phyloP scores from a whole-genome alignment of 1,140 invertebrate genomes.

The Tribolium madens region DNA sequence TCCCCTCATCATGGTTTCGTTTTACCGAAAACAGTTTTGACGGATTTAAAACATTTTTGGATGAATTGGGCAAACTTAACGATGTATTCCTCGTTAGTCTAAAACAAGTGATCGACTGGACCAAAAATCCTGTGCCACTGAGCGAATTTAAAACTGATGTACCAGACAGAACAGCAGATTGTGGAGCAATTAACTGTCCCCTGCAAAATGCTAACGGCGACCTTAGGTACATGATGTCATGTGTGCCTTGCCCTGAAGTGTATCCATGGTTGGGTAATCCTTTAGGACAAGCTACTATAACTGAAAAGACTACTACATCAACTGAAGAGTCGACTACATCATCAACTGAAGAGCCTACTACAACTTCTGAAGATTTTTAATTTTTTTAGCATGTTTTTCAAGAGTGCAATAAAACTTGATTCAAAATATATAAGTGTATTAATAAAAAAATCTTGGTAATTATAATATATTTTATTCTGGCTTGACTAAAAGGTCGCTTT shows the following conservation, averaged over 20 bases:
- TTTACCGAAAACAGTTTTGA: slow-evolving; percentile 44
- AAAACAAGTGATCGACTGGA: slow-evolving; percentile 57
- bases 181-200: slow-evolving; percentile 59
- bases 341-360: not conserved
- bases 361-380: no score
- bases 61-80: slow-evolving; percentile 42
- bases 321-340: not conserved
- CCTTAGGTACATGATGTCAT: slow-evolving; percentile 65
- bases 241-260: slow-evolving; percentile 64
- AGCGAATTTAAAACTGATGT: slow-evolving; percentile 48
- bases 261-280: slow-evolving; percentile 68
- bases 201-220: slow-evolving; percentile 62
- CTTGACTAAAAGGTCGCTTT: not conserved
- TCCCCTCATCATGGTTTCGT: slow-evolving; percentile 54
- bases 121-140: slow-evolving; percentile 53
- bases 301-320: not conserved
- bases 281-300: slow-evolving; percentile 53
- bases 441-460: not conserved
- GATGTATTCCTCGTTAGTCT: slow-evolving; percentile 57
- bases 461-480: not conserved
- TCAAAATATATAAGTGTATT: no score
- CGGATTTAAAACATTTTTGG: slow-evolving; percentile 51
- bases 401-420: not conserved
- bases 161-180: slow-evolving; percentile 51
- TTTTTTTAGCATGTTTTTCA: not conserved